Base-by-base conservation (phyloP, 2,888 invertebrate genomes). In the Lithosia quadra region DNA sequence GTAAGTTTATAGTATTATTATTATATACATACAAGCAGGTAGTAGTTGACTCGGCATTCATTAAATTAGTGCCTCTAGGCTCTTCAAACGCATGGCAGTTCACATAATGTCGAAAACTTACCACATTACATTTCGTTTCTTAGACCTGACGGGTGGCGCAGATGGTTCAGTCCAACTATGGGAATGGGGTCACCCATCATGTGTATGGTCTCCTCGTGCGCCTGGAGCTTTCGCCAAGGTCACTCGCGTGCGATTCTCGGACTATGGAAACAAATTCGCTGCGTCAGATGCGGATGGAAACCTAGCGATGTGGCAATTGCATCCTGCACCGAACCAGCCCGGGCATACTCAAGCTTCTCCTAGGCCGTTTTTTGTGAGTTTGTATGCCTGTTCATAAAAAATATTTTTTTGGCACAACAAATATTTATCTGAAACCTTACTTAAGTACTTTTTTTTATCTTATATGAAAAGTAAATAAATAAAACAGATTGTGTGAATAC, bases 211-310 rank as follows among this genome's bases (percentile, higher is more conserved):
- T 28, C 99, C 99, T 1, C 96, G 99, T 55, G 97, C 98, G n/a
- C 97, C 99, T 0, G 99, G 99, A 43, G 99, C 99, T 8, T 99
- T 98, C 91, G 98, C 98, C 43, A 98, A 98, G 94, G 99, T 99
- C 69, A 99, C 99, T 2, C 96, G 99, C 76, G 98, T 99, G n/a
- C 96, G 98, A 71, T 99, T 99, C 95, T 98, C 98, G 61, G 98
- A 98, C 87, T 99, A 99, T 91, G 99, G 99, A 70, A 99, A 99
- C 94, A 99, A 99, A 95, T 99, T 99, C 92, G 99, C 99, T 43
- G 99, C 99, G 1, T 98, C 98, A 28, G 99, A 99, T 94, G 98
- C 98, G 0, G 99, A 99, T 90, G 99, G 99, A 24, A 98, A 98
- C 89, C 95, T 99, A 24, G 99, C 99, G 84, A 95, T 99, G 84